These are phyloP conservation scores for Diabrotica undecimpunctata DNA, from an alignment of 1,140 invertebrate species.

Conservation along the genomic window DNA sequence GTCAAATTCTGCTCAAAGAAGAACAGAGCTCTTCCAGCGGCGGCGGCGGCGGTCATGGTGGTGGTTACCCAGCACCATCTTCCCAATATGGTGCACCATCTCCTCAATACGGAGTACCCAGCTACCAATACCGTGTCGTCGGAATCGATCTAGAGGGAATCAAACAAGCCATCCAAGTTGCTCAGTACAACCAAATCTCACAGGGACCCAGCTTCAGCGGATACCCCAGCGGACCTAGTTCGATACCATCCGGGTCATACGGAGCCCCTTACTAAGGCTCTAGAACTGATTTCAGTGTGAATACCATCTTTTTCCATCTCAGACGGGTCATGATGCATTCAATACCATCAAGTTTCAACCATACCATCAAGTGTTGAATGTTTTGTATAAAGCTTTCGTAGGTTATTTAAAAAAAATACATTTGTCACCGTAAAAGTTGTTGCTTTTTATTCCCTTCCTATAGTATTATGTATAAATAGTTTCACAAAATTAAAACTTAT, in stretches of 20 bases:
- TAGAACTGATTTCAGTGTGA: slow-evolving; percentile 40
- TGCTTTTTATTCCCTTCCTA: neutral
- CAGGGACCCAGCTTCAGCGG: slow-evolving; percentile 47
- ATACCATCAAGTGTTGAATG: slow-evolving; percentile 34
- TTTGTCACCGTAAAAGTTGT: slow-evolving; percentile 46
- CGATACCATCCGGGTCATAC: slow-evolving; percentile 56
- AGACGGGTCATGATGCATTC: slow-evolving; percentile 49
- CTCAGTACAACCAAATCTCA: slow-evolving; percentile 61
- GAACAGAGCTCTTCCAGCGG: slow-evolving; percentile 60
- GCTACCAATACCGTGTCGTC: slow-evolving; percentile 59
- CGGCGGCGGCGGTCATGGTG: slow-evolving; percentile 47
- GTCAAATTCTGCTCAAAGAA: slow-evolving; percentile 75
- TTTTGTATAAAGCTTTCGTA: slow-evolving; percentile 50
- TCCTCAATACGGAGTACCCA: slow-evolving; percentile 56
- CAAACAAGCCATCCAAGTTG: slow-evolving; percentile 72
- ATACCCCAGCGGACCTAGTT: slow-evolving; percentile 54
- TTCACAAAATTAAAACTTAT: too few species aligned
- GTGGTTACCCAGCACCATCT: slow-evolving; percentile 55
- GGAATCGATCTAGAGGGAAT: slow-evolving; percentile 72
- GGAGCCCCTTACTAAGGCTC: slow-evolving; percentile 52
- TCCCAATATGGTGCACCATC: slow-evolving; percentile 60
- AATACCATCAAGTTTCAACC: slow-evolving; percentile 34
- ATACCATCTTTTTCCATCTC: slow-evolving; percentile 38
- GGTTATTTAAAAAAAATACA: slow-evolving; percentile 50
- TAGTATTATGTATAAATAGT: too few species aligned